Conservation (phyloP, 2,797 vertebrate genomes). For the Cynopterus sphinx region DNA sequence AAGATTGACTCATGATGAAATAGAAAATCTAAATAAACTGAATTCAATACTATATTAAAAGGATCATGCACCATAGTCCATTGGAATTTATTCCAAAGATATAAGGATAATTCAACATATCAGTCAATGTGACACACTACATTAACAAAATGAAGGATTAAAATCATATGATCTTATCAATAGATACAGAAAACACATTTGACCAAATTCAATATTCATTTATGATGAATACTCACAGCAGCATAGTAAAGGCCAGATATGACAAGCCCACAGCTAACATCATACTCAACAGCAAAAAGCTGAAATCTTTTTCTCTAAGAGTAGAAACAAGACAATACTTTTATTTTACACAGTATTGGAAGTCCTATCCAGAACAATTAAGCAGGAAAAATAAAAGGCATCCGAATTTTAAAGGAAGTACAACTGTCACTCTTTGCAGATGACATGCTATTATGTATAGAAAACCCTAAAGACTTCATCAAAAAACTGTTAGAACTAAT, state of each 20-base stretch:
- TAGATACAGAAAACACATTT: not conserved
- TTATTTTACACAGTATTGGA: not conserved
- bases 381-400: not conserved
- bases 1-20: not conserved
- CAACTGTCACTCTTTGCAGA: not conserved
- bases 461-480: not conserved
- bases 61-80: not conserved
- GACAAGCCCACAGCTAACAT: not conserved
- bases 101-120: not conserved
- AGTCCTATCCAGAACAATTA: not conserved
- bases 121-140: not conserved
- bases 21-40: not conserved
- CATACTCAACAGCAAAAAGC: not conserved
- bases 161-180: not conserved
- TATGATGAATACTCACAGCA: not conserved
- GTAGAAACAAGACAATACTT: not conserved
- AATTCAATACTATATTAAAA: not conserved
- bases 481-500: not conserved
- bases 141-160: not conserved
- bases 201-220: not conserved
- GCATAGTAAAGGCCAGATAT: not conserved
- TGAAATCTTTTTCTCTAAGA: not conserved
- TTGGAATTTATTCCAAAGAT: not conserved
- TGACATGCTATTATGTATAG: not conserved
- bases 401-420: not conserved